Evolutionary conservation across 1,140 invertebrate species (phyloP).

Genomic region (Meloidogyne exigua): DNA sequence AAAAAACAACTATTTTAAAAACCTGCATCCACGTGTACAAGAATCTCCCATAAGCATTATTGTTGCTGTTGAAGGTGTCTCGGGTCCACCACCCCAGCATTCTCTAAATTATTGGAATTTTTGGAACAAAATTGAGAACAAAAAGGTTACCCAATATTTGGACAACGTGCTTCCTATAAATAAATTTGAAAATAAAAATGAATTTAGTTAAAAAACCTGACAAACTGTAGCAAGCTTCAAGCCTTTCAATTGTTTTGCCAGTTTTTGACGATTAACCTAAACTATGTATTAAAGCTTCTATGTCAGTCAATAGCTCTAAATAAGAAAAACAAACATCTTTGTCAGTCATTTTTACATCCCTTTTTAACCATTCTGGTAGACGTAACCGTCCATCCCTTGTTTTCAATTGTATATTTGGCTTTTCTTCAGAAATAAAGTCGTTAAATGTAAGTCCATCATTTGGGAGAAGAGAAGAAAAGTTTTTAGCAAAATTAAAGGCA

Average conservation of each 20-base stretch:
- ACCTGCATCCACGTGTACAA: slow-evolving; percentile 65
- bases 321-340: slow-evolving; percentile 57
- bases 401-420: slow-evolving; percentile 13
- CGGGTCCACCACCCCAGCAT: slow-evolving; percentile 84
- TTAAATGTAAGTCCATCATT: slow-evolving; percentile 29
- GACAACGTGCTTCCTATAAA: slow-evolving; percentile 83
- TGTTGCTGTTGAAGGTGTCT: slow-evolving; percentile 69
- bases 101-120: slow-evolving; percentile 63
- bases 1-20: neutral
- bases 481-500: neutral
- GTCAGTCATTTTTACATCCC: slow-evolving; percentile 81
- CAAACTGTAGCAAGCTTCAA: slow-evolving; percentile 94
- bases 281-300: too few species aligned
- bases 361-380: slow-evolving; percentile 94
- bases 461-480: neutral
- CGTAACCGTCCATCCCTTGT: slow-evolving; percentile 64
- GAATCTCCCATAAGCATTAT: slow-evolving; percentile 70
- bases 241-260: slow-evolving; percentile 82
- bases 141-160: slow-evolving; percentile 81
- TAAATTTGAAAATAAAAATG: neutral
- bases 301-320: too few species aligned
- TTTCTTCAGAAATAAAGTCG: slow-evolving; percentile 20
- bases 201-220: slow-evolving; percentile 67
- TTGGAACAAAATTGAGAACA: neutral
- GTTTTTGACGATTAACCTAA: slow-evolving; percentile 71